Base-by-base conservation (phyloP, 23 tunicate genomes). In the Styela plicata region DNA sequence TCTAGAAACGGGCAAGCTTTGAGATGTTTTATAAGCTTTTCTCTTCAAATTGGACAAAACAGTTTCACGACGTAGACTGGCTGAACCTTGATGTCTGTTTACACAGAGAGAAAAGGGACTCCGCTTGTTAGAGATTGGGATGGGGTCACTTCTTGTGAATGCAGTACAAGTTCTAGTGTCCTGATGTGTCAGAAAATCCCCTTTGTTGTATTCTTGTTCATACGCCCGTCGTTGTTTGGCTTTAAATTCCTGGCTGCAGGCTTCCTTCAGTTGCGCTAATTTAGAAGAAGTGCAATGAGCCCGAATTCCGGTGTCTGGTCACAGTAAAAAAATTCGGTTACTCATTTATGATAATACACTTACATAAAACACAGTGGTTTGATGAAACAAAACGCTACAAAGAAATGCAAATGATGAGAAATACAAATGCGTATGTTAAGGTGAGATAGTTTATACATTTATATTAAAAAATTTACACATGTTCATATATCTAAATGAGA, bases 31-130 rank as follows among this genome's bases (percentile, higher is more conserved):
- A 44, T 44, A 44, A 7, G 57, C 57, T 44, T 44, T 44, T 25
- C 71, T 27, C 24, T 67, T 67, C 31, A 67, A 67, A 67, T 67
- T 67, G 16, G 71, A 67, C 31, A 67, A 27, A 29, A 24, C 24
- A 0, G 71, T 67, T 29, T 67, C 71, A 17, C 71, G 71, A 0
- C 71, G 24, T 67, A 67, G 71, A 67, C 22, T 67, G 71, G 16
- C 31, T 27, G 71, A 27, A 67, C 19, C 24, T 67, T 67, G 71
- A 17, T 7, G 57, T 44, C 57, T 7, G 13, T 13, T 7, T 44
- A 44, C 13, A 7, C 57, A 13, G 13, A 13, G 13, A 5, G 13
- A 13, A 5, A 44, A 44, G 57, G 57, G 57, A 7, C 13, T 13
- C 57, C 57, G 7, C 10, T 44, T 7, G 57, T 44, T 13, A 13